A percentile compares a stretch with the other conserved stretches of the same genome.
Evolutionary conservation across 1,140 invertebrate genomes (phyloP).

Genomic region (Neodiprion fabricii): DNA sequence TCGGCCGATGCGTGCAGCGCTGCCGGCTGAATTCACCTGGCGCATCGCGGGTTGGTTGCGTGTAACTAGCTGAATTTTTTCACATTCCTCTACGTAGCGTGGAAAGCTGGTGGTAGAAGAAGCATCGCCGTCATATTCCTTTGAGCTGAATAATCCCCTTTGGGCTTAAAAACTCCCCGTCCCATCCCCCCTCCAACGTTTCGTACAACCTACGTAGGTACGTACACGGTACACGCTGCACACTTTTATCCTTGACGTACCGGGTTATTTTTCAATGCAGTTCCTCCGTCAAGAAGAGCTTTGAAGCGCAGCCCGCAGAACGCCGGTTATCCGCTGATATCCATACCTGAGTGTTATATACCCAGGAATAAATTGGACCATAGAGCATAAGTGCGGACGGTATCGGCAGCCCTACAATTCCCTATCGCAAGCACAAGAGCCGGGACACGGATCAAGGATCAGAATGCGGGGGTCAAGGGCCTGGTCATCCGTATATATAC

Average conservation of each 20-base stretch:
- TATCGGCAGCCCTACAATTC: neutral
- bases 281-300: neutral
- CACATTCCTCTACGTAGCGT: neutral
- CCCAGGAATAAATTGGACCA: neutral
- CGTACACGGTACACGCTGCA: neutral
- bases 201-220: neutral
- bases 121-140: neutral
- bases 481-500: neutral
- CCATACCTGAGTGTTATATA: neutral
- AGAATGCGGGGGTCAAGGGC: neutral
- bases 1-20: neutral
- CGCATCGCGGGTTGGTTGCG: no score
- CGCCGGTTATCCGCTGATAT: neutral
- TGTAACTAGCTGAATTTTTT: no score
- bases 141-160: no score
- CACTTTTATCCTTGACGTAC: no score
- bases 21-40: no score
- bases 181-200: neutral
- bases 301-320: neutral
- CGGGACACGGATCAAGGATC: neutral
- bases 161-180: no score
- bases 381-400: neutral
- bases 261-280: neutral
- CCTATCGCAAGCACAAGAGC: neutral
- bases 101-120: slow-evolving; percentile 20